These are phyloP conservation scores for Scomber japonicus DNA, from an alignment of 2,113 vertebrate genomes.

Conservation along the genomic window DNA sequence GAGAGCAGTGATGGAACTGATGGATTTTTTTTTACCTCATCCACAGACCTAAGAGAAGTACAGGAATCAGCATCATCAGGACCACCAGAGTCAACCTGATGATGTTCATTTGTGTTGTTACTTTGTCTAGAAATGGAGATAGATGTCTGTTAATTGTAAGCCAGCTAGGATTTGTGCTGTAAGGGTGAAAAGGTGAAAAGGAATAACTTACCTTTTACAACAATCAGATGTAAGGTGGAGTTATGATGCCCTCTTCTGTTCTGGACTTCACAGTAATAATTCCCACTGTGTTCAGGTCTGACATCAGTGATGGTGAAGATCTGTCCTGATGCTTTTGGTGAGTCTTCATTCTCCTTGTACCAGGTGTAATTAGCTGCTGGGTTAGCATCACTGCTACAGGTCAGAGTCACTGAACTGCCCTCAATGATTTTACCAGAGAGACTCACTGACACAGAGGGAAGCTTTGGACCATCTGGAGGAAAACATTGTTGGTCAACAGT, in stretches of 20 bases:
- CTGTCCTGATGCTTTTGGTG: not conserved
- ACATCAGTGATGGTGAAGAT: not conserved
- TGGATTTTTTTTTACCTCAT: not conserved
- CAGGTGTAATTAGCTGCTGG: constrained; percentile 1
- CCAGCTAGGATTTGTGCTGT: no score
- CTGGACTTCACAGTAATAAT: not conserved
- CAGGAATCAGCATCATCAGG: no score
- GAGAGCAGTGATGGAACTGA: not conserved
- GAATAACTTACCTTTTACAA: no score
- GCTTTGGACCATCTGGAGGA: not conserved
- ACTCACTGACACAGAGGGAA: not conserved
- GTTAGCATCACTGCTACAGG: not conserved
- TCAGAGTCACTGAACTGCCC: no score
- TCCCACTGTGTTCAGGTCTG: not conserved
- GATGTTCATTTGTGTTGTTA: no score
- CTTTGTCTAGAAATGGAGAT: not conserved
- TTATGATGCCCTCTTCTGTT: not conserved
- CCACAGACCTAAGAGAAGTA: not conserved
- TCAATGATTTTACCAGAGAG: no score
- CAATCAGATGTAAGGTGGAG: no score
- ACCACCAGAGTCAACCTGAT: constrained; percentile 7
- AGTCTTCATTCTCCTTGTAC: constrained; percentile 3
- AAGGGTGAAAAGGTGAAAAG: no score
- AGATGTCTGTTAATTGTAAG: not conserved
- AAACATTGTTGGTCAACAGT: no score